Evolutionary conservation across 2,113 vertebrate genomes (phyloP).

Genomic region (Parus major): DNA sequence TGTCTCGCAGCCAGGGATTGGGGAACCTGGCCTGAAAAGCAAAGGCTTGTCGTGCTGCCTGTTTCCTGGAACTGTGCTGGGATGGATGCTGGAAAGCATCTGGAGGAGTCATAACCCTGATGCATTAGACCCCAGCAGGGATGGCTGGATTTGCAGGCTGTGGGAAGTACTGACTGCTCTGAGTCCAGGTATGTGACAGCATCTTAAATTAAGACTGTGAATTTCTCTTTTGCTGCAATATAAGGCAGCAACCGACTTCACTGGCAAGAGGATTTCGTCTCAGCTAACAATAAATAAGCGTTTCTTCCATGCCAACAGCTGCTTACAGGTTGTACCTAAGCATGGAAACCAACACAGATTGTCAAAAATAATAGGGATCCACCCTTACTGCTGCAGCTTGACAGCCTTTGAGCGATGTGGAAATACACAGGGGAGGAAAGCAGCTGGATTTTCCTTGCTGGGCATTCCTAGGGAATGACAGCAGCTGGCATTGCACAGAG

Average conservation of each 20-base stretch:
- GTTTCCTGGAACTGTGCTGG: background rate
- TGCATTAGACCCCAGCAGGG: background rate
- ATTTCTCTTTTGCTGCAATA: slow-evolving; percentile 26
- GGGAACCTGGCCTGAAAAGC: background rate
- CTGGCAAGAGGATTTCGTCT: background rate
- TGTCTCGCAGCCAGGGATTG: background rate
- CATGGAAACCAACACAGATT: background rate
- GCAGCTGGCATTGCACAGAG: background rate
- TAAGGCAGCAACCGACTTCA: background rate
- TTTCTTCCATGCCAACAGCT: background rate
- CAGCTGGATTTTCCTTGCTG: background rate
- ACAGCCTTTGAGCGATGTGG: background rate
- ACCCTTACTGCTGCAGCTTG: background rate
- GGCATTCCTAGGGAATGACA: background rate
- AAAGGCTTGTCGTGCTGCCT: background rate
- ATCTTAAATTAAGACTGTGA: background rate
- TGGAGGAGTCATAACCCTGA: background rate
- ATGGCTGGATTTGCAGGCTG: background rate
- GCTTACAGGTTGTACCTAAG: background rate
- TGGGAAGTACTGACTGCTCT: background rate
- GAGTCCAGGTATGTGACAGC: slow-evolving; percentile 32
- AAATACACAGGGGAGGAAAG: background rate
- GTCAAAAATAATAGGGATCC: background rate
- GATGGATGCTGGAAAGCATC: background rate
- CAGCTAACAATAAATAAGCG: slow-evolving; percentile 4